Conservation (phyloP, 1,140 invertebrate genomes). For the Pollicipes pollicipes region DNA sequence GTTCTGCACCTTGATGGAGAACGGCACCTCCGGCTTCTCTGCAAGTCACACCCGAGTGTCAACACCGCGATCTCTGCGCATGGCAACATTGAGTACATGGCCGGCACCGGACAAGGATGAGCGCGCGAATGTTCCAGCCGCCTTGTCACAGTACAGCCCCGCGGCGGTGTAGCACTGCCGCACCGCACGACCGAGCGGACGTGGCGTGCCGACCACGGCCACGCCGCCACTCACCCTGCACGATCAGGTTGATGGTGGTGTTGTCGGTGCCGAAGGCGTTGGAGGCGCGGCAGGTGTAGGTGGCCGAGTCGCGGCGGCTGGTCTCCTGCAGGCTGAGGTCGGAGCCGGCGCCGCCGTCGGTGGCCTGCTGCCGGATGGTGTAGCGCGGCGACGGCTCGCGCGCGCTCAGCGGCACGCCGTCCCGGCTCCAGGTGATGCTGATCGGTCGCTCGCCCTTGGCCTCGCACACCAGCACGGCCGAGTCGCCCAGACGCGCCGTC, state of each 20-base stretch:
- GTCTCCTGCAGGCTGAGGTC: constrained; percentile 75
- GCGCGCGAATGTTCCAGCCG: too few relatives aligned
- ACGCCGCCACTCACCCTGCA: constrained; percentile 46
- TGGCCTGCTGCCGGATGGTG: constrained; percentile 75
- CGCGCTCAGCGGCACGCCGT: constrained; percentile 42
- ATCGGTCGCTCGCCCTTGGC: constrained; percentile 93
- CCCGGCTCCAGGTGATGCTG: constrained; percentile 88
- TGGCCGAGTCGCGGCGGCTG: constrained; percentile 71
- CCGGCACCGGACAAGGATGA: too few relatives aligned
- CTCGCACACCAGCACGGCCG: constrained; percentile 80
- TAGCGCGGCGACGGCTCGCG: constrained; percentile 36
- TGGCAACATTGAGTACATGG: too few relatives aligned
- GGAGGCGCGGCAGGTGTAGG: constrained; percentile 85
- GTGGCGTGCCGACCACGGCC: too few relatives aligned
- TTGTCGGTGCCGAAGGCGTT: constrained; percentile 90
- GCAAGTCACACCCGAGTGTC: constrained; percentile 17
- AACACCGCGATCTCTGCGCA: too few relatives aligned
- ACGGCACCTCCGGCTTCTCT: constrained; percentile 86
- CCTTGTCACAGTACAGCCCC: too few relatives aligned
- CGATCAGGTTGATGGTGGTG: constrained; percentile 85
- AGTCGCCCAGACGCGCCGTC: constrained; percentile 71
- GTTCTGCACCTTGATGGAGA: constrained; percentile 72
- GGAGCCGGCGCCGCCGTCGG: constrained; percentile 66
- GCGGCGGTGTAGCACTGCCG: too few relatives aligned
- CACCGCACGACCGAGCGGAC: too few relatives aligned